phyloP scores from a whole-genome alignment of 2,797 vertebrate genomes.

The Sciurus carolinensis region DNA sequence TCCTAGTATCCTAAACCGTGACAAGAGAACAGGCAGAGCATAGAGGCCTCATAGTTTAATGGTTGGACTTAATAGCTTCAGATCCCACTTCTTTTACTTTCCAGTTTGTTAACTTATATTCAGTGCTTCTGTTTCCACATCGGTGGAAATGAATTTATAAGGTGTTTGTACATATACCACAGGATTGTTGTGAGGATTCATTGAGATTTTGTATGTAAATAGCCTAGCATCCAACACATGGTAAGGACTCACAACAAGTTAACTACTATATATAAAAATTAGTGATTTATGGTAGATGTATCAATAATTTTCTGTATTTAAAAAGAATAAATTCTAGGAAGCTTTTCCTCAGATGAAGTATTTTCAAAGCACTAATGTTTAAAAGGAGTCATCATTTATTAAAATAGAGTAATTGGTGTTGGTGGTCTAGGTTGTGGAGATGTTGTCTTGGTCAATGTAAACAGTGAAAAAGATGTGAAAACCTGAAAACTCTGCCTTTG shows the following conservation, averaged over 20 bases:
- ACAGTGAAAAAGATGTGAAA: neutral
- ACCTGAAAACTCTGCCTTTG: conserved; percentile 35
- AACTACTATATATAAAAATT: conserved; percentile 14
- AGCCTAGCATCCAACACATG: neutral
- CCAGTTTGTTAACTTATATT: conserved; percentile 35
- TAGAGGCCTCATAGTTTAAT: neutral
- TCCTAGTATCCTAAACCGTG: neutral
- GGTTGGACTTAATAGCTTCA: neutral
- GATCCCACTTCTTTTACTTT: neutral
- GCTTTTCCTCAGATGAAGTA: conserved; percentile 44
- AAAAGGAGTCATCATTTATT: conserved; percentile 6
- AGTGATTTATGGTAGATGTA: neutral
- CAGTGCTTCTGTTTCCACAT: neutral
- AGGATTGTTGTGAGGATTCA: conserved; percentile 20
- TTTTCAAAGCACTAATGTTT: conserved; percentile 11
- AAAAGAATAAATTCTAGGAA: conserved; percentile 55
- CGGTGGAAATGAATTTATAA: conserved; percentile 39
- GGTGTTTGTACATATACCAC: neutral
- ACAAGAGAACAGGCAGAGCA: neutral
- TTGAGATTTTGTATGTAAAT: neutral
- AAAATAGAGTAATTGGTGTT: conserved; percentile 15
- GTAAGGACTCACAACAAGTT: neutral
- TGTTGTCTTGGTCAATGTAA: conserved; percentile 30
- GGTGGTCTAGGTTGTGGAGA: conserved; percentile 9
- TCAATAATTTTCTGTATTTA: conserved; percentile 42